Evolutionary conservation across 2,113 vertebrate species (phyloP).

Genomic region (Sinocyclocheilus anshuiensis): DNA sequence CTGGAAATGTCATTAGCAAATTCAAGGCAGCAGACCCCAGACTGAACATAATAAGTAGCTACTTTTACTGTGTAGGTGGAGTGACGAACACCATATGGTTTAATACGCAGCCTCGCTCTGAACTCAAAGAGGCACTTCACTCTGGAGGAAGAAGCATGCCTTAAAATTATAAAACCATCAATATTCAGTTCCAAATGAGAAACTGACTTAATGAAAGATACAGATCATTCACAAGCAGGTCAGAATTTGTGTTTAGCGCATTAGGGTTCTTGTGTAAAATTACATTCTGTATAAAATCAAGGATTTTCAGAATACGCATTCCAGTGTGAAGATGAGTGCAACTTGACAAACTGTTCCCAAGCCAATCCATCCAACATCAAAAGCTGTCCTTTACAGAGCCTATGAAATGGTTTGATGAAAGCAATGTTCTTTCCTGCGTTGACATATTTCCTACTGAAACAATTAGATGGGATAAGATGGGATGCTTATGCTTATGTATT

Average conservation of each 20-base stretch:
- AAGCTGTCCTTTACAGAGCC: not conserved
- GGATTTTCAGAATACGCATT: not conserved
- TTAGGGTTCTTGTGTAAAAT: not conserved
- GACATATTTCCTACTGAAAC: not conserved
- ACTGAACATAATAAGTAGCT: constrained; percentile 56
- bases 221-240: not conserved
- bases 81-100: constrained; percentile 48
- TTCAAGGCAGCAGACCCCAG: constrained; percentile 45
- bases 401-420: not conserved
- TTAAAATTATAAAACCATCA: not conserved
- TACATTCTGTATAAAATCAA: constrained; percentile 5
- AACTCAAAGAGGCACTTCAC: constrained; percentile 26
- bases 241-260: not conserved
- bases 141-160: constrained; percentile 14
- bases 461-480: not conserved
- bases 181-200: constrained; percentile 1
- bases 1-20: constrained; percentile 54
- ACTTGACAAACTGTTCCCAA: not conserved
- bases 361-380: not conserved
- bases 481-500: no score
- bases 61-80: constrained; percentile 48
- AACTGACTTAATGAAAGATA: not conserved
- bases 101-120: constrained; percentile 11
- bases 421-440: not conserved
- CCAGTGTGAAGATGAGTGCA: not conserved